Evolutionary conservation across 2,888 invertebrate species (phyloP), one percentile per base, ranked within the genome.

Genomic region (Mythimna lalbum): DNA sequence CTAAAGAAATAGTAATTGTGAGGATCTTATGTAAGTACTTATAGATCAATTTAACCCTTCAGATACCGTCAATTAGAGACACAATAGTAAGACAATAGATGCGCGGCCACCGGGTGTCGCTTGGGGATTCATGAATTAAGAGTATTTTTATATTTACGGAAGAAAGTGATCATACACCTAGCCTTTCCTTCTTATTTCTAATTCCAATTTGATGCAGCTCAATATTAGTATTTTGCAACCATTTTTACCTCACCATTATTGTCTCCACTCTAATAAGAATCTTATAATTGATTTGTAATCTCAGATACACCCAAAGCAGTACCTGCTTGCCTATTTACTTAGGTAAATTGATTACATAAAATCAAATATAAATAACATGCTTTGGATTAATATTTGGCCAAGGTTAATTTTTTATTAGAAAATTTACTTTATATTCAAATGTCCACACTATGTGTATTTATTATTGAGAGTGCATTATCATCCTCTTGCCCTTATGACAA

Each of bases 181-280:
- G 14, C 14, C 57, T 57, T 19, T 57, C 36, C 33, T 56, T 36
- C 6, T 21, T n/a, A 0, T 1, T 36, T 33, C 14, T 14, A 21
- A 4, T 12, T 21, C n/a, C 9, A 33, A 55, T n/a, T 33, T 5
- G 1, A 55, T 55, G 55, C n/a, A 31, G 55, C 27, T 31, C 6
- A 1, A 31, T 31, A 31, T 10, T 9, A 55, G 19, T 19, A 31
- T 19, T 31, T 55, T 19, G 31, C 59, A 53, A 49, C 0, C 19
- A 33, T 17, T 23, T 36, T 23, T 43, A 52, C 23, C n/a, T 75
- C 43, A 53, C 23, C 77, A 80, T 78, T 76, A 76, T 76, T 80
- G 65, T 80, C 81, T 80, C 76, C 76, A 76, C 19, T 80, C 63
- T 63, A 19, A 27, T n/a, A 57, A n/a, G 19, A 63, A 61, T 55